Conservation (phyloP, 1,140 invertebrate genomes). For the Agrilus planipennis region DNA sequence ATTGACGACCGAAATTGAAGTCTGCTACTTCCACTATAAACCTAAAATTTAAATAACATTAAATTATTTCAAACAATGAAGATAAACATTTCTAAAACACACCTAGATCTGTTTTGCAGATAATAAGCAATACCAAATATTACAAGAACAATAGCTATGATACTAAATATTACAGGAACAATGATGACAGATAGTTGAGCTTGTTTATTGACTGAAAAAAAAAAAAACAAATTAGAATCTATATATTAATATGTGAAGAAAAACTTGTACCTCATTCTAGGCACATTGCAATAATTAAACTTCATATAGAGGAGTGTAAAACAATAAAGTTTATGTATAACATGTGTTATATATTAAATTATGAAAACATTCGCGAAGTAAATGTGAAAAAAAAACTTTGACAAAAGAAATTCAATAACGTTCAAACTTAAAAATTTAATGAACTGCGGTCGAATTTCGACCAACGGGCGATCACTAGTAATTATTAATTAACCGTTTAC, state of each 20-base stretch:
- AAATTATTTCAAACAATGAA: constrained; percentile 2
- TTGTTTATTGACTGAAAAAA: constrained; percentile 53
- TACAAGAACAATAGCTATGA: constrained; percentile 65
- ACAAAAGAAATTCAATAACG: constrained; percentile 8
- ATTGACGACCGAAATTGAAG: constrained; percentile 73
- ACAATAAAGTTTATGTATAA: too few species aligned
- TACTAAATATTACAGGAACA: constrained; percentile 65
- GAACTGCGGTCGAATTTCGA: too few species aligned
- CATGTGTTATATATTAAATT: too few species aligned
- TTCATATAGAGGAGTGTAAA: too few species aligned
- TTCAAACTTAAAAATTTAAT: too few species aligned
- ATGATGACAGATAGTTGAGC: constrained; percentile 74
- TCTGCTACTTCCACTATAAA: constrained; percentile 75
- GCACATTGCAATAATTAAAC: too few species aligned
- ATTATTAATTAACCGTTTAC: too few species aligned
- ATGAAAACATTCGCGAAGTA: too few species aligned
- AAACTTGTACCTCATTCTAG: too few species aligned
- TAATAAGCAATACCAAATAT: constrained; percentile 79
- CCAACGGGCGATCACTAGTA: too few species aligned
- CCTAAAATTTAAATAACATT: constrained; percentile 34
- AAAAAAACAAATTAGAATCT: constrained; percentile 17
- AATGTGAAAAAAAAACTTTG: too few species aligned
- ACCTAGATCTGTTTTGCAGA: constrained; percentile 62
- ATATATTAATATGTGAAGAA: too few species aligned
- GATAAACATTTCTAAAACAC: constrained; percentile 15